A percentile compares a stretch with the other conserved stretches of the same genome.
These are phyloP conservation scores for Zaprionus bogoriensis DNA, from an alignment of 2,888 invertebrate species.

Conservation along the genomic window DNA sequence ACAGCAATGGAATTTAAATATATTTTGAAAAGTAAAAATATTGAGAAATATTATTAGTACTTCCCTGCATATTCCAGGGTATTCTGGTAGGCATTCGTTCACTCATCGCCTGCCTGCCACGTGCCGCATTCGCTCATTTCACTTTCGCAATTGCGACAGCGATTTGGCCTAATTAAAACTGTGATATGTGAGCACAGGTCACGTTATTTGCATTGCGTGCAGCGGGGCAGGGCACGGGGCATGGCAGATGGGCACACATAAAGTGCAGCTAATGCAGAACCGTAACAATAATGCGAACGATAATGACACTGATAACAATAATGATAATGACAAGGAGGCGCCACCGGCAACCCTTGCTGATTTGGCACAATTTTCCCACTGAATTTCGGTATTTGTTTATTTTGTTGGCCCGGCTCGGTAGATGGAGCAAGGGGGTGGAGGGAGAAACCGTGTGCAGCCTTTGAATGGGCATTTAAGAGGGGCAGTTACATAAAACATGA, in stretches of 20 bases:
- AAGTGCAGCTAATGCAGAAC: slow-evolving; percentile 36
- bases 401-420: not conserved
- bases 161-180: slow-evolving; percentile 57
- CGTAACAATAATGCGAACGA: slow-evolving; percentile 16
- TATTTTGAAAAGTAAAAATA: too few species aligned
- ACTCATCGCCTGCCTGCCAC: not conserved
- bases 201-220: slow-evolving; percentile 29
- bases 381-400: slow-evolving; percentile 16
- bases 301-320: slow-evolving; percentile 15
- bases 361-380: slow-evolving; percentile 31
- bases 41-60: too few species aligned
- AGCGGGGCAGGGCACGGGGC: not conserved
- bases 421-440: not conserved
- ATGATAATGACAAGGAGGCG: slow-evolving; percentile 9
- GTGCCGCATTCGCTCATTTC: slow-evolving; percentile 19
- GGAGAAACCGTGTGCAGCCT: not conserved
- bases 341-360: slow-evolving; percentile 25
- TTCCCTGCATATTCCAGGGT: not conserved
- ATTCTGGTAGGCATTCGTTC: not conserved
- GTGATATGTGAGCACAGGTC: slow-evolving; percentile 8
- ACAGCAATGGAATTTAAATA: too few species aligned
- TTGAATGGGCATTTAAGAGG: slow-evolving; percentile 13
- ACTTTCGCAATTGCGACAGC: slow-evolving; percentile 27
- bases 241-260: not conserved
- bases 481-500: slow-evolving; percentile 28